Base-by-base conservation (phyloP, 23 tunicate species). In the Styela plicata region DNA sequence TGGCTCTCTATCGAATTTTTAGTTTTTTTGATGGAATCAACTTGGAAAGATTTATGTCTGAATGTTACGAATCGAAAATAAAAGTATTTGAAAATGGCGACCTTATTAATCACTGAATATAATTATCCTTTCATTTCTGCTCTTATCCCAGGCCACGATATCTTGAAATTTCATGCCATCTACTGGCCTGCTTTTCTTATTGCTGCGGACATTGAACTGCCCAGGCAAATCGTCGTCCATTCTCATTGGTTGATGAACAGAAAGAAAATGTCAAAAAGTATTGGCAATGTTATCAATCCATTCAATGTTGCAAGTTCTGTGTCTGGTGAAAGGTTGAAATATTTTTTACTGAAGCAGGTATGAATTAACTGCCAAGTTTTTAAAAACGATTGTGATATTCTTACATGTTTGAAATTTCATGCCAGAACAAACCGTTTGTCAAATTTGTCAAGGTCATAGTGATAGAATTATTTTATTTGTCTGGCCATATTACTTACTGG, bases 101-200 rank as follows among this genome's bases (percentile, higher is more conserved):
- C n/a, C n/a, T n/a, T n/a, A n/a, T n/a, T n/a, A n/a, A n/a, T n/a
- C n/a, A n/a, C n/a, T n/a, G n/a, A n/a, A n/a, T n/a, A n/a, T n/a
- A n/a, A n/a, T n/a, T n/a, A n/a, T n/a, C n/a, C n/a, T n/a, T n/a
- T 61, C 21, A 1, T 74, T 23, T 52, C 68, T 27, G 16, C 7
- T 52, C 69, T 10, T 44, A 1, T 76, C 22, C 7, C 81, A 76
- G 81, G 81, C 0, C 68, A 77, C n/a, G 99, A 95, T 64, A 95
- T 95, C 35, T 36, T 90, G 28, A 83, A 83, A 44, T 95, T 95
- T 32, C 99, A 95, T 83, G 90, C 95, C 13, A 66, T 95, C 33
- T 95, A 89, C 67, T 95, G 99, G 99, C 99, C 99, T 17, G 99
- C 99, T 2, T 85, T 95, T 73, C 74, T 95, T 33, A 35, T 95